These are phyloP conservation scores for Panopea generosa DNA, from an alignment of 2,888 invertebrate species.

Conservation along the genomic window DNA sequence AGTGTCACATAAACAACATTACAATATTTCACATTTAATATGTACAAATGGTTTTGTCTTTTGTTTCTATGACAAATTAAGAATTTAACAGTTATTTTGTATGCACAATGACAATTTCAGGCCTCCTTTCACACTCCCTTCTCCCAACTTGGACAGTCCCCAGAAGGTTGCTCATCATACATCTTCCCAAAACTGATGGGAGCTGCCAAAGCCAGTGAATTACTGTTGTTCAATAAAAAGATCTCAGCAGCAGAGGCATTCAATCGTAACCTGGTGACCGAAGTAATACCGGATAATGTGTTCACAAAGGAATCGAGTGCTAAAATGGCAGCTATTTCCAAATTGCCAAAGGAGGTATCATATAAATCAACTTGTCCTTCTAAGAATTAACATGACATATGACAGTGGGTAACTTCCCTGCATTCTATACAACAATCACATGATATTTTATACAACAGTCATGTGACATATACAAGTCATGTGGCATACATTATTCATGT, in stretches of 20 bases:
- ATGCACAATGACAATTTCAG: conserved; percentile 87
- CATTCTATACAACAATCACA: too few relatives aligned
- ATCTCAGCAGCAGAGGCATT: conserved; percentile 93
- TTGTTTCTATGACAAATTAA: too few relatives aligned
- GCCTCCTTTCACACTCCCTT: conserved; percentile 96
- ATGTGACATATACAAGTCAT: too few relatives aligned
- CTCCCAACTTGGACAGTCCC: conserved; percentile 92
- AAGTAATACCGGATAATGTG: conserved; percentile 90
- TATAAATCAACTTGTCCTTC: conserved; percentile 29
- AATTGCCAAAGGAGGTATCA: conserved; percentile 85
- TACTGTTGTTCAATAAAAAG: conserved; percentile 90
- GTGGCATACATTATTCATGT: too few relatives aligned
- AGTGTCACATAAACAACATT: too few relatives aligned
- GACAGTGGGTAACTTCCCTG: too few relatives aligned
- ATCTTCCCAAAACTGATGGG: conserved; percentile 95
- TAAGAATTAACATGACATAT: too few relatives aligned
- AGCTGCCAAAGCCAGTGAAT: conserved; percentile 89
- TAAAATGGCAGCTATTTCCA: conserved; percentile 85
- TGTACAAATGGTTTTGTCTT: too few relatives aligned
- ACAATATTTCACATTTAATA: too few relatives aligned
- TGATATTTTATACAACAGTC: too few relatives aligned
- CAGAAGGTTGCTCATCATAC: conserved; percentile 95
- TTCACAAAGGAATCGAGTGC: conserved; percentile 88
- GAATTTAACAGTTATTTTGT: too few relatives aligned
- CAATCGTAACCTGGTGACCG: conserved; percentile 91